A percentile compares a stretch with the other conserved stretches of the same genome.
Conservation (phyloP, 2,888 invertebrate genomes). For the Andrena fulva region DNA sequence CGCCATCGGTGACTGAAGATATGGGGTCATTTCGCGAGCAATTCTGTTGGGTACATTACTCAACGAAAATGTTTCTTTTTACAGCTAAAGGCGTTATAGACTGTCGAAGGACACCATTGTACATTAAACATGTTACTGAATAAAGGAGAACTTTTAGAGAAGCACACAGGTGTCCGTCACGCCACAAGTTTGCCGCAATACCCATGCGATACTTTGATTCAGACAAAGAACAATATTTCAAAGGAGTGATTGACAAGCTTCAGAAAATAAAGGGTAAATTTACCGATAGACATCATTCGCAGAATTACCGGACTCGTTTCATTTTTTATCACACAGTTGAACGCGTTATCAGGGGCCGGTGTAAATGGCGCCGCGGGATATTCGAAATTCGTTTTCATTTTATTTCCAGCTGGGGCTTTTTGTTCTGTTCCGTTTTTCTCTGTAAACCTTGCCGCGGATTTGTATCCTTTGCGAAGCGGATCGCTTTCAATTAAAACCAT, state of each 20-base stretch:
- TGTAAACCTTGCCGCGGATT: not conserved
- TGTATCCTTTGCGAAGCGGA: not conserved
- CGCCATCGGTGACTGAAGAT: slow-evolving; percentile 8
- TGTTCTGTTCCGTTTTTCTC: not conserved
- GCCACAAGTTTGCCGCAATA: no score
- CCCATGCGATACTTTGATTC: no score
- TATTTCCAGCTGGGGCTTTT: not conserved
- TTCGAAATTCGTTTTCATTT: slow-evolving; percentile 16
- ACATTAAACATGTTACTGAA: no score
- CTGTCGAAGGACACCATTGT: no score
- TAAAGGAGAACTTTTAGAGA: no score
- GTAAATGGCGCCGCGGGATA: not conserved
- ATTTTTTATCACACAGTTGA: not conserved
- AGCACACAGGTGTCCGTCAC: no score
- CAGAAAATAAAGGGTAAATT: no score
- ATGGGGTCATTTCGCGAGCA: not conserved
- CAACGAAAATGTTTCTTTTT: not conserved
- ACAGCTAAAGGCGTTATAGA: not conserved
- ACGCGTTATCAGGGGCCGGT: not conserved
- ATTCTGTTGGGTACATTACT: not conserved
- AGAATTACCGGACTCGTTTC: not conserved
- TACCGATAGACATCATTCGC: not conserved
- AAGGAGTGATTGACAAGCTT: no score
- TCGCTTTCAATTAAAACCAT: slow-evolving; percentile 22
- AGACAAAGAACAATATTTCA: no score